These are phyloP conservation scores for Cyrtonyx montezumae DNA, from an alignment of 2,113 vertebrate species.

Conservation along the genomic window DNA sequence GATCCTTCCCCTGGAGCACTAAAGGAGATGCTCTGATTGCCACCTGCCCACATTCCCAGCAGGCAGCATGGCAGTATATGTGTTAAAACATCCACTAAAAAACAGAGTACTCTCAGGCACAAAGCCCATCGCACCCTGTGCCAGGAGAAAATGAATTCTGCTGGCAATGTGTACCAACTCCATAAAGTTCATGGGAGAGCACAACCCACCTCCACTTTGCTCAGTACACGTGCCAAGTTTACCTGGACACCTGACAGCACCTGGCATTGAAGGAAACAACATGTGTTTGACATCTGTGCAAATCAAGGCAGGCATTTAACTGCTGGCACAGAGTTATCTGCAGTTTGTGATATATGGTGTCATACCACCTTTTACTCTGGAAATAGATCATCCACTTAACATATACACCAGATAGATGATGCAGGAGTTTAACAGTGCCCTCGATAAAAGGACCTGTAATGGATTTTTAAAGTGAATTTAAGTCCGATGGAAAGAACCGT, in stretches of 20 bases:
- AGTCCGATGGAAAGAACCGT: constrained; percentile 15
- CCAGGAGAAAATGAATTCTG: neutral
- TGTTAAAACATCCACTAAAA: neutral
- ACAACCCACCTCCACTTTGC: rapidly evolving
- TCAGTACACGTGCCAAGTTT: neutral
- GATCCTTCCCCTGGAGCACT: neutral
- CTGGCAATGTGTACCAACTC: neutral
- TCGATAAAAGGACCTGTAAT: constrained; percentile 13
- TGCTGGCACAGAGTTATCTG: neutral
- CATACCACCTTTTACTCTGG: neutral
- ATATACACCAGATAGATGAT: neutral
- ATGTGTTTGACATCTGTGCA: neutral
- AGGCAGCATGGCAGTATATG: rapidly evolving
- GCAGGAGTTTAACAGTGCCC: neutral
- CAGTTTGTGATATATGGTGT: constrained; percentile 5
- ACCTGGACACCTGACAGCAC: neutral
- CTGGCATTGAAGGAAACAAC: neutral
- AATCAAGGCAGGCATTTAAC: neutral
- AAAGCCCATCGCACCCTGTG: neutral
- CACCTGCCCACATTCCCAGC: neutral
- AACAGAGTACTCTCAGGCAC: neutral
- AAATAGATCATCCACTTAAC: constrained; percentile 28
- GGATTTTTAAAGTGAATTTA: constrained; percentile 51
- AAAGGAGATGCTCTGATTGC: neutral
- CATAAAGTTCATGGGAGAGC: neutral